Evolutionary conservation across 2,113 vertebrate species (phyloP).

Genomic region (Abramis brama): DNA sequence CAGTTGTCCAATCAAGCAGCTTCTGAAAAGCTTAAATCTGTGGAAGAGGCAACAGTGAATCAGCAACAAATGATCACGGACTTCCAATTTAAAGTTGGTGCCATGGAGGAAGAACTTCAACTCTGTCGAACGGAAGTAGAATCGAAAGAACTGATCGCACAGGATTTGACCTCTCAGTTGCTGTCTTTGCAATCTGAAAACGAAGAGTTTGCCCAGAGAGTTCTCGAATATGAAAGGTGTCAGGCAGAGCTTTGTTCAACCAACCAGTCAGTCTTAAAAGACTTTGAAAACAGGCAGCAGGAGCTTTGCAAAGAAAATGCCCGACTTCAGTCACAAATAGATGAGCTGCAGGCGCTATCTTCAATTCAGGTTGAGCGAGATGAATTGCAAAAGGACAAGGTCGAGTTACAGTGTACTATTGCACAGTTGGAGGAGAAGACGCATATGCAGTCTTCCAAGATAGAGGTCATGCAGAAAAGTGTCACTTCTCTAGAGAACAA

Average conservation of each 20-base stretch:
- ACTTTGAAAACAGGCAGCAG: slow-evolving; percentile 63
- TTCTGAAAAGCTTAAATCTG: slow-evolving; percentile 74
- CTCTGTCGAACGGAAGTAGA: slow-evolving; percentile 64
- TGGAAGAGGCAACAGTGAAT: slow-evolving; percentile 70
- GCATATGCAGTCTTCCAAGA: slow-evolving; percentile 43
- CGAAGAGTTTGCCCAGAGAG: slow-evolving; percentile 62
- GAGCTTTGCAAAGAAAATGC: slow-evolving; percentile 50
- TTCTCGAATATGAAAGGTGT: slow-evolving; percentile 66
- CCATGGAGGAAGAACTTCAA: slow-evolving; percentile 62
- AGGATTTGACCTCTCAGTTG: slow-evolving; percentile 63
- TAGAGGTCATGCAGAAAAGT: slow-evolving; percentile 56
- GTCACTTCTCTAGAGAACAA: slow-evolving; percentile 65
- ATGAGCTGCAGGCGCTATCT: slow-evolving; percentile 54
- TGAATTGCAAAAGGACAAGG: slow-evolving; percentile 65
- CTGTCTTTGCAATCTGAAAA: slow-evolving; percentile 69
- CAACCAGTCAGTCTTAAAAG: slow-evolving; percentile 61
- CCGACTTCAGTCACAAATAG: slow-evolving; percentile 23
- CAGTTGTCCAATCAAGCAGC: slow-evolving; percentile 55
- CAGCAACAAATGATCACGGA: slow-evolving; percentile 60
- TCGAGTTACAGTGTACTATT: slow-evolving; percentile 57
- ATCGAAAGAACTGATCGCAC: slow-evolving; percentile 58
- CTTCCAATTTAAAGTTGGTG: slow-evolving; percentile 73
- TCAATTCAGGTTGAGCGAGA: slow-evolving; percentile 51
- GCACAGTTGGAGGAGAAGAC: not conserved
- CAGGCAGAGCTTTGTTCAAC: slow-evolving; percentile 56